Base-by-base conservation (phyloP, 2,113 vertebrate genomes). In the Burhinus bistriatus region DNA sequence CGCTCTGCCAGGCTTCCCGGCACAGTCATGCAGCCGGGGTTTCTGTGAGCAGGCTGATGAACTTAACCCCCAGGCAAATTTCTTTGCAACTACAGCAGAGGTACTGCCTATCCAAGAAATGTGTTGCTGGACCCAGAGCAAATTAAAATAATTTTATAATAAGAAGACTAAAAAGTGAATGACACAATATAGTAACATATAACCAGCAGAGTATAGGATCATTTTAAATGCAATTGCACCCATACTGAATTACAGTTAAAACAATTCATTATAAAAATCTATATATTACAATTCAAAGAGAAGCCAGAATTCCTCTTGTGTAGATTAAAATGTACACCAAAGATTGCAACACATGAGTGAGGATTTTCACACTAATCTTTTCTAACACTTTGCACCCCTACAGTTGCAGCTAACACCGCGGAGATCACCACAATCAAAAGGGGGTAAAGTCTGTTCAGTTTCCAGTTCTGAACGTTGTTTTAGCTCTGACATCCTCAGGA, bases 401-500 rank as follows among this genome's bases (percentile, higher is more conserved):
- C 8, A 51, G 26, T 36, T 47, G 72, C 58, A 57, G 44, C 26
- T 22, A 61, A 38, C 40, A 61, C 21, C 15, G 26, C 1, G 1
- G 58, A 72, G 36, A 91, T 44, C 9, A 69, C 54, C 45, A 54
- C 55, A 65, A 36, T 15, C 64, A 54, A 58, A 68, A 77, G 9
- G 2, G 20, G 9, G 5, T 23, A 17, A 68, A 75, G n/a, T 12
- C 51, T 71, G 32, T 54, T 84, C 0, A 0, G 16, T 55, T 84
- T 44, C 84, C 34, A 87, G 52, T 76, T 91, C 40, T 52, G 55
- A 87, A 78, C 91, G 76, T 13, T 40, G 12, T 77, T 75, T 90
- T 26, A 79, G 21, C 40, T 77, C 54, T 15, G 49, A 83, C 47
- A 69, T 69, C 32, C 83, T 49, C 27, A 32, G 78, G 36, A 57